Percentiles rank a stretch among this genome's conserved stretches.
phyloP scores from a whole-genome alignment of 2,797 vertebrate species.

The Bradypodion ventrale region DNA sequence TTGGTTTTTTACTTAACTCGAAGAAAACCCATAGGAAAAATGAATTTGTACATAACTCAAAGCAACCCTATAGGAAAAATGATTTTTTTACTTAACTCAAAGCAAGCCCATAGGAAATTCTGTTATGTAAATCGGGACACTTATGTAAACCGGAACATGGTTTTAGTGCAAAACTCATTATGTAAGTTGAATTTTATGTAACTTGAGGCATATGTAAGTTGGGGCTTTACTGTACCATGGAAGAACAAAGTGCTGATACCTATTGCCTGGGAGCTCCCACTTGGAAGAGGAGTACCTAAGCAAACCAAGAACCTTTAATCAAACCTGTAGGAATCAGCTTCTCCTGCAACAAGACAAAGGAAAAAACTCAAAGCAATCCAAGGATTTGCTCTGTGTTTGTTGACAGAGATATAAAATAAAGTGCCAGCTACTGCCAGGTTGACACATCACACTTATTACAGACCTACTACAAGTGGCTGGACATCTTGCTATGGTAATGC shows the following conservation, averaged over 20 bases:
- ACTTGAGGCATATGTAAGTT: no score
- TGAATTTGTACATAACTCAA: no score
- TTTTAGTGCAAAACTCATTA: no score
- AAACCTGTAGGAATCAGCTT: not conserved
- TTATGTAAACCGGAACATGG: no score
- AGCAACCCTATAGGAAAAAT: no score
- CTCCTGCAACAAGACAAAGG: not conserved
- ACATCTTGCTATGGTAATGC: no score
- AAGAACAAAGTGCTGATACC: not conserved
- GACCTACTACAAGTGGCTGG: not conserved
- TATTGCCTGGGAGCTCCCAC: not conserved
- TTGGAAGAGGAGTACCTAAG: not conserved
- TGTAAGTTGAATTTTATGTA: no score
- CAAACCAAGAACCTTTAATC: not conserved
- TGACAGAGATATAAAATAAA: not conserved
- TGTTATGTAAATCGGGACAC: no score
- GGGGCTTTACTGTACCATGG: not conserved
- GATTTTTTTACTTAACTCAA: no score
- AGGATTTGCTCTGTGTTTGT: not conserved
- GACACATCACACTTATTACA: not conserved
- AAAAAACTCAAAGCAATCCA: not conserved
- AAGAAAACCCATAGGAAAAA: no score
- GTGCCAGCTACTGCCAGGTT: not conserved
- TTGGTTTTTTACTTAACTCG: no score
- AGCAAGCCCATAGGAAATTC: no score